These are phyloP conservation scores for Lasiommata megera DNA, from an alignment of 2,888 invertebrate genomes.

Conservation along the genomic window DNA sequence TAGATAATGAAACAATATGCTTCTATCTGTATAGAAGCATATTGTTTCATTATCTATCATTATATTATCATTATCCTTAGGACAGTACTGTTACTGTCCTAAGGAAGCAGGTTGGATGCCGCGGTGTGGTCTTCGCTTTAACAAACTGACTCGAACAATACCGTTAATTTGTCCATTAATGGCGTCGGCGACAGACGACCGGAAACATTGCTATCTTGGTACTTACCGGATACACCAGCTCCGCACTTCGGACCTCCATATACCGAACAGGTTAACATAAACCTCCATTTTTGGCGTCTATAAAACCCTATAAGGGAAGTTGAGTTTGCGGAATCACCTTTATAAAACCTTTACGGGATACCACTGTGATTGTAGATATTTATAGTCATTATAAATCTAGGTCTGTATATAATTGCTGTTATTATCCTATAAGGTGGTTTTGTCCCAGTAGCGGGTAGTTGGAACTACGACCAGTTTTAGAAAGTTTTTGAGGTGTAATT, in stretches of 20 bases:
- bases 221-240: slow-evolving; percentile 12
- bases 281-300: slow-evolving; percentile 5
- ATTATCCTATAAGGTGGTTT: not conserved
- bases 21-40: no score
- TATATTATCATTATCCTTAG: not conserved
- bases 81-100: not conserved
- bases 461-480: not conserved
- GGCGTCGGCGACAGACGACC: slow-evolving; percentile 9
- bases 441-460: no score
- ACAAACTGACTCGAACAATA: not conserved
- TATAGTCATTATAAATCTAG: not conserved
- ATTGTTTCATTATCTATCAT: not conserved
- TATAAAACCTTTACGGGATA: not conserved
- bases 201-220: slow-evolving; percentile 19
- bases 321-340: slow-evolving; percentile 4
- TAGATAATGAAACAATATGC: no score
- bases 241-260: slow-evolving; percentile 13
- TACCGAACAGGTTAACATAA: slow-evolving; percentile 1
- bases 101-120: no score
- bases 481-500: not conserved
- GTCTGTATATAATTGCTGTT: not conserved
- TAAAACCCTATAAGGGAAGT: not conserved
- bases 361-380: slow-evolving; percentile 1
- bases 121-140: no score
- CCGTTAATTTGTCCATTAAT: slow-evolving; percentile 8